A percentile compares a stretch with the other conserved stretches of the same genome.
Conservation (phyloP, 2,113 vertebrate species). For the Pseudorhombus dupliciocellatus region DNA sequence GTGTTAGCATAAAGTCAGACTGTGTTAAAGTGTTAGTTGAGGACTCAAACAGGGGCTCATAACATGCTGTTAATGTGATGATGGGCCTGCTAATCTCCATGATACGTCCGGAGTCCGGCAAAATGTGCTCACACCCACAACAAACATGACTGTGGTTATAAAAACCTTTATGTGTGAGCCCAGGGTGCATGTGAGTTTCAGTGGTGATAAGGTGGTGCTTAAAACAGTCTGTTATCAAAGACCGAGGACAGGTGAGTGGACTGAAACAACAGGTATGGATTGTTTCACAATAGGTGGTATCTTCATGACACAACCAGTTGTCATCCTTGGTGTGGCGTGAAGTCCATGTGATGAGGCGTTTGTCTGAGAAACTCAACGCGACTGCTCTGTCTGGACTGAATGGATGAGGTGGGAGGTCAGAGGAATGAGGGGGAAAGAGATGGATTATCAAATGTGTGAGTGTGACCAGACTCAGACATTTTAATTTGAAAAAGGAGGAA, state of each 20-base stretch:
- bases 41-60: neutral
- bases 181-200: neutral
- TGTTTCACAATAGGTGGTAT: neutral
- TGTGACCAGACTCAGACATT: neutral
- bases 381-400: conserved; percentile 53
- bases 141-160: neutral
- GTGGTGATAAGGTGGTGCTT: neutral
- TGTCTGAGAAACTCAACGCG: conserved; percentile 28
- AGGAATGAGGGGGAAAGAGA: conserved; percentile 15
- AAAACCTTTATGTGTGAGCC: neutral
- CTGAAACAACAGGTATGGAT: neutral
- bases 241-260: neutral
- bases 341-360: conserved; percentile 1
- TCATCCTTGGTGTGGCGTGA: neutral
- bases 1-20: neutral
- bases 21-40: neutral
- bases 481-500: neutral
- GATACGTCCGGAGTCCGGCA: neutral
- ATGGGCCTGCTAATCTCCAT: conserved; percentile 2
- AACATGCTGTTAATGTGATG: neutral
- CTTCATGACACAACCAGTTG: too few relatives aligned
- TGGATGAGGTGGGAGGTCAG: conserved; percentile 41
- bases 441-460: neutral
- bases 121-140: neutral
- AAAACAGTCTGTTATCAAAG: neutral